Evolutionary conservation across 2,113 vertebrate genomes (phyloP), one percentile per base, ranked within the genome.

Genomic region (Cyprinus carpio): DNA sequence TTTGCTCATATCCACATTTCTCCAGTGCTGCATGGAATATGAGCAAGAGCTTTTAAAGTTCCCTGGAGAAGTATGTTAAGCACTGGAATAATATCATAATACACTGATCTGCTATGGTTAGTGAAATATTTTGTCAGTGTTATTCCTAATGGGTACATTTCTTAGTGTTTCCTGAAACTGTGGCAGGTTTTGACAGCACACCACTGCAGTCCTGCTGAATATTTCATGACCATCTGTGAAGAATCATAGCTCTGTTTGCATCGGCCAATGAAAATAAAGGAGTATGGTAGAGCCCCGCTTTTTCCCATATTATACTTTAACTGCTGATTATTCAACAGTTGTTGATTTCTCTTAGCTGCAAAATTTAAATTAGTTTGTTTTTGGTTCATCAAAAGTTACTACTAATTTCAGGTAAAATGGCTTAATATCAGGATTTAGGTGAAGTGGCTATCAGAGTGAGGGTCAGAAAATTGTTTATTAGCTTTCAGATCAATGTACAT

Each of bases 121-220:
- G 40, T 11, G 4, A 27, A 25, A 75, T 75, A 23, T 74, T 43
- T 74, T 71, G 18, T 37, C 4, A 37, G 37, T 37, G 37, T 6
- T 37, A 34, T 69, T 74, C 10, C 31, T 74, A 74, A 37, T 74
- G 37, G 23, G 20, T 74, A 40, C 37, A 49, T 49, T 75, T 75
- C n/a, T 71, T 71, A 27, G 72, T 27, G 72, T 75, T n/a, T 75
- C 16, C 40, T 49, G 23, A 75, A 43, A 16, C 40, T 27, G 43
- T 75, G 43, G n/a, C 23, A 75, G 40, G 40, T 75, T 75, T 34
- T 27, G 6, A 75, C 72, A 75, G 72, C 72, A 49, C 11, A 49
- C n/a, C 43, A 75, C 40, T 75, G 72, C 72, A 75, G 72, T 49
- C 23, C 43, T 49, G 11, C 13, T 75, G 72, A 75, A 75, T 75